These are phyloP conservation scores for Mormyrops attenuatus DNA, from an alignment of 2,797 vertebrate species.

Conservation along the genomic window DNA sequence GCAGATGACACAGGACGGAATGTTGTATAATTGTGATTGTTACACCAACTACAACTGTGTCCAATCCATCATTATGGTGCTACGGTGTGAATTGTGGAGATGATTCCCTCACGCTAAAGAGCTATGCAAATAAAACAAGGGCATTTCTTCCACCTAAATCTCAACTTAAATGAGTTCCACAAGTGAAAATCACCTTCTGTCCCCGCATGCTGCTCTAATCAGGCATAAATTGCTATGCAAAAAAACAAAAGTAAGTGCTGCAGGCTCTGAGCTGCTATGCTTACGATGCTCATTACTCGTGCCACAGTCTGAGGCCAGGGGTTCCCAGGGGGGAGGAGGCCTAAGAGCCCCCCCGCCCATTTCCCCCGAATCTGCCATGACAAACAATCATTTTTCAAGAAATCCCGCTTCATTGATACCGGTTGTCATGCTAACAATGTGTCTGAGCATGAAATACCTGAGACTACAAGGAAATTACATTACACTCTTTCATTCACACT, in stretches of 20 bases:
- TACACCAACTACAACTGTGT: neutral
- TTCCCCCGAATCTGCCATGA: neutral
- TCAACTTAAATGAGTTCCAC: conserved; percentile 12
- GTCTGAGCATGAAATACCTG: neutral
- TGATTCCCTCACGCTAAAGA: neutral
- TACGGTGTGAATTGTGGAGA: neutral
- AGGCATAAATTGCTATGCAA: conserved; percentile 12
- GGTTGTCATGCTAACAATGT: neutral
- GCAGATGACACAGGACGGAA: neutral
- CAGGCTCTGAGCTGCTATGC: neutral
- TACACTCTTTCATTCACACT: neutral
- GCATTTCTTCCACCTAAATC: neutral
- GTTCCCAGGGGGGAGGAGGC: neutral
- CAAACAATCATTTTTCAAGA: conserved; percentile 5
- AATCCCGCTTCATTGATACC: neutral
- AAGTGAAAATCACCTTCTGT: conserved; percentile 17
- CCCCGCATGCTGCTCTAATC: conserved; percentile 11
- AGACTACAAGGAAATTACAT: neutral
- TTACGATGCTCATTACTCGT: neutral
- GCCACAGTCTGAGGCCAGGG: neutral
- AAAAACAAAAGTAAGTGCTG: conserved; percentile 1
- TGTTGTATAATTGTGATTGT: neutral
- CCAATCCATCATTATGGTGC: neutral
- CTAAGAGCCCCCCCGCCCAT: neutral
- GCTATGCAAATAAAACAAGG: conserved; percentile 19